A percentile compares a stretch with the other conserved stretches of the same genome.
These are phyloP conservation scores for Glaucopsyche alexis DNA, from an alignment of 2,888 invertebrate species.

Conservation along the genomic window DNA sequence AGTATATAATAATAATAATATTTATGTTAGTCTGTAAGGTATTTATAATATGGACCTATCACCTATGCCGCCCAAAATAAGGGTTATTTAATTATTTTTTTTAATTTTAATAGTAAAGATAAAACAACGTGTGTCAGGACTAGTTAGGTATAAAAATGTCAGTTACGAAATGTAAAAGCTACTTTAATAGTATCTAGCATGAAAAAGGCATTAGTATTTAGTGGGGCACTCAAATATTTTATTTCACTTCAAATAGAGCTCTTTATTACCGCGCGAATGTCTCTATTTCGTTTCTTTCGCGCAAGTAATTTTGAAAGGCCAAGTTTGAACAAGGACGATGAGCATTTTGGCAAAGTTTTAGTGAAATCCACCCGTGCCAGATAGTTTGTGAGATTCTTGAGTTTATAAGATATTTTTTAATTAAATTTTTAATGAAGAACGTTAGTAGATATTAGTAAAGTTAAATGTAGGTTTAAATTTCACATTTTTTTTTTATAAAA, in stretches of 20 bases:
- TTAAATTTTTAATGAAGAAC: not conserved
- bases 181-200: not conserved
- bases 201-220: not conserved
- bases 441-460: no score
- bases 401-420: not conserved
- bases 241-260: constrained; percentile 1
- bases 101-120: no score
- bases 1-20: no score
- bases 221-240: not conserved
- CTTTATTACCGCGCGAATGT: constrained; percentile 3
- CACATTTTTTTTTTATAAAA: no score
- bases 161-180: no score
- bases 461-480: no score
- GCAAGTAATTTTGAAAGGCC: constrained; percentile 20
- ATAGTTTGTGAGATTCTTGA: constrained; percentile 7
- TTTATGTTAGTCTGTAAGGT: no score
- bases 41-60: no score
- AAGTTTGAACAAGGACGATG: constrained; percentile 8
- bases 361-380: constrained; percentile 7
- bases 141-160: no score
- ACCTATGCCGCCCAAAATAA: no score
- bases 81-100: no score
- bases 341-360: constrained; percentile 25
- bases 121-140: no score
- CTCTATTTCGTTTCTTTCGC: not conserved